These are phyloP conservation scores for human (Homo sapiens) DNA, from an alignment of 2,113 vertebrate species.

Conservation along the genomic window GRCh38 chr2:200243501-200244000, in stretches of 20 bases:
- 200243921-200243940: background rate
- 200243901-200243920: background rate
- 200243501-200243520: background rate
- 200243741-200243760: slow-evolving; percentile 67
- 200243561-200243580: background rate
- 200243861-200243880: slow-evolving; percentile 8
- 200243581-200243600: background rate
- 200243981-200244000: background rate
- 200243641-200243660: slow-evolving; percentile 66
- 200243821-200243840: slow-evolving; percentile 32
- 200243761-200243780: slow-evolving; percentile 61
- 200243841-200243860: slow-evolving; percentile 34
- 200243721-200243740: slow-evolving; percentile 70
- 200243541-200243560: rapidly evolving
- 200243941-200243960: background rate
- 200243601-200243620: slow-evolving; percentile 67
- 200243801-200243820: slow-evolving; percentile 70
- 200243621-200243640: slow-evolving; percentile 57
- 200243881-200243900: background rate
- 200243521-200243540: background rate
- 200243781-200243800: slow-evolving; percentile 57
- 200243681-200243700: slow-evolving; percentile 60
- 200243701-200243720: slow-evolving; percentile 65
- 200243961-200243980: background rate
- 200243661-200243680: slow-evolving; percentile 72